Percentiles rank a stretch among this genome's conserved stretches.
Conservation (phyloP, 2,113 vertebrate genomes). For the Gadus chalcogrammus region DNA sequence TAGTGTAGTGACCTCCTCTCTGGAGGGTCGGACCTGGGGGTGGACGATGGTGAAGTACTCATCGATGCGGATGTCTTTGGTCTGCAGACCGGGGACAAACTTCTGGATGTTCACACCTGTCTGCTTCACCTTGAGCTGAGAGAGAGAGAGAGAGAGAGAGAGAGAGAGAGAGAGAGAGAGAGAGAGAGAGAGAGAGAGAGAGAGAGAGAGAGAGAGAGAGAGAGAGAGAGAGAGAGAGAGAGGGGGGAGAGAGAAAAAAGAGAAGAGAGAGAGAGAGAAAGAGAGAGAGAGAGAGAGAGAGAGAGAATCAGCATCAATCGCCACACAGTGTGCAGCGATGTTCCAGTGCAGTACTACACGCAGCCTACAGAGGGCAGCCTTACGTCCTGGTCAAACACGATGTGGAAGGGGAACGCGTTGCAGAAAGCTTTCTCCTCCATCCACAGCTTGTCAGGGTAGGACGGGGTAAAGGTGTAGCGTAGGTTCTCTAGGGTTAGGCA, state of each 20-base stretch:
- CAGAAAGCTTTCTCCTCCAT: constrained; percentile 73
- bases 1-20: not conserved
- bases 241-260: not conserved
- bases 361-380: constrained; percentile 18
- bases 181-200: not conserved
- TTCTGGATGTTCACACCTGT: constrained; percentile 77
- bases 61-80: constrained; percentile 51
- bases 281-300: not conserved
- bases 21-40: constrained; percentile 55
- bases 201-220: not conserved
- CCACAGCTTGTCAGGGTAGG: constrained; percentile 72
- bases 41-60: constrained; percentile 73
- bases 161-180: not conserved
- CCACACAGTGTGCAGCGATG: not conserved
- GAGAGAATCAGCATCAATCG: not conserved
- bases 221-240: not conserved
- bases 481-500: constrained; percentile 45
- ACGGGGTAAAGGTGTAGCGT: constrained; percentile 52
- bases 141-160: constrained; percentile 8
- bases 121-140: constrained; percentile 74
- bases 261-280: not conserved
- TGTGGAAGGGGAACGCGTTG: constrained; percentile 72
- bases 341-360: not conserved
- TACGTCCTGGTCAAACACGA: constrained; percentile 74
- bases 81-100: constrained; percentile 68